Base-by-base conservation (phyloP, 2,113 vertebrate species). In the Myotis brandtii region DNA sequence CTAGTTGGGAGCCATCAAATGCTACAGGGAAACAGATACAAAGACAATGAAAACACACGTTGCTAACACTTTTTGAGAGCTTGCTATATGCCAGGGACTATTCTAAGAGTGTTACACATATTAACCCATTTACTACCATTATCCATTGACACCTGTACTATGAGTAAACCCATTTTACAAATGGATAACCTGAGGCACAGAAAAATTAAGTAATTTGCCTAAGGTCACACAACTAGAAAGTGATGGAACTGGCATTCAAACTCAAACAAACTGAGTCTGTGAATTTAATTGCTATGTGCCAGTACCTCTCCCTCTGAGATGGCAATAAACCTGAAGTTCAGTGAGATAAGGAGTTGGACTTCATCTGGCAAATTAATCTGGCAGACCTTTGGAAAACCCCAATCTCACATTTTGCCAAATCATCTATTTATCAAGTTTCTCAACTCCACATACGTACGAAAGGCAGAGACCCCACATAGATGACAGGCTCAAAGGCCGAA, bases 351-450 rank as follows among this genome's bases (percentile, higher is more conserved):
- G n/a, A 87, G 3, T 59, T 66, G 30, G 14, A 86, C 84, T 9
- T 94, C 50, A 89, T n/a, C 52, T 89, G 32, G 48, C 30, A 56
- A 69, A 64, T 9, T 32, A 30, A 86, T 62, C 37, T 40, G 30
- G 13, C 0, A 46, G 80, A 84, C 2, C 27, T 85, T 90, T 91
- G 46, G 5, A 64, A 95, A 96, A 85, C 0, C 27, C 17, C 13
- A 37, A 17, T 64, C 48, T 82, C 16, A 13, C 27, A 82, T 83
- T 83, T 90, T 96, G 14, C 52, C 59, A 82, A n/a, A 20, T 85
- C 89, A 79, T 40, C 18, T 73, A 32, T 87, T 95, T 70, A 69
- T 76, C 76, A 80, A 70, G 50, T 20, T 87, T 80, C 83, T 79
- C 1, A 81, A 81, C 25, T 16, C 14, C 54, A 81, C 54, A 81